Conservation (phyloP, 2,113 vertebrate species). For the Piprites chloris region DNA sequence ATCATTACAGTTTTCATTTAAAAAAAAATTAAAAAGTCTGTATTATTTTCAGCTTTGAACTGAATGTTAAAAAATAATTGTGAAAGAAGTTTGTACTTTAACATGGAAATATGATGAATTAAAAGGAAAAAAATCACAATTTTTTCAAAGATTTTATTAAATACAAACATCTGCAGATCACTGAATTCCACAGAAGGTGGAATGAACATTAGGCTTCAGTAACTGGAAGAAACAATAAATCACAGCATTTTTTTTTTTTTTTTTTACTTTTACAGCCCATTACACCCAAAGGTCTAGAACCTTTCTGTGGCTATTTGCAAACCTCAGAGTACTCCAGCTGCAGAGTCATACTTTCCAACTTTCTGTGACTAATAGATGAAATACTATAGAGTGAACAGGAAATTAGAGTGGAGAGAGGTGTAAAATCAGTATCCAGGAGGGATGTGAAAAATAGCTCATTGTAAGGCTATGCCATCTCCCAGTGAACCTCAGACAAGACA, state of each 20-base stretch:
- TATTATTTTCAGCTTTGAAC: not conserved
- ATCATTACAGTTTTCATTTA: not conserved
- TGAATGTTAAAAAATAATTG: not conserved
- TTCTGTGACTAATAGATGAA: constrained; percentile 19
- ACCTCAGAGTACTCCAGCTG: not conserved
- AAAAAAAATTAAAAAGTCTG: not conserved
- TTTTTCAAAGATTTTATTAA: not conserved
- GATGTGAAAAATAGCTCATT: not conserved
- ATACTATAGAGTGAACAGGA: not conserved
- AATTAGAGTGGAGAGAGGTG: not conserved
- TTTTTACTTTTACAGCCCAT: constrained; percentile 39
- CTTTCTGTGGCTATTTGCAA: constrained; percentile 11
- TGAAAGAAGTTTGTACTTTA: not conserved
- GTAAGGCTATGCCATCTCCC: not conserved
- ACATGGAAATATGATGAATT: not conserved
- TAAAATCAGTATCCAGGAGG: not conserved
- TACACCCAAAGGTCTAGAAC: constrained; percentile 19
- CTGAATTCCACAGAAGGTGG: not conserved
- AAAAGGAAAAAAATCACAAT: not conserved
- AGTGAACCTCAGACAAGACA: not conserved
- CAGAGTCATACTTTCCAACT: not conserved
- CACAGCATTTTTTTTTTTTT: too few relatives aligned
- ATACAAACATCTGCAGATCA: not conserved
- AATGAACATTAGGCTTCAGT: not conserved
- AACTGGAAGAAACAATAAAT: constrained; percentile 38